phyloP scores from a whole-genome alignment of 2,888 invertebrate genomes.

The Oscheius myriophilus region DNA sequence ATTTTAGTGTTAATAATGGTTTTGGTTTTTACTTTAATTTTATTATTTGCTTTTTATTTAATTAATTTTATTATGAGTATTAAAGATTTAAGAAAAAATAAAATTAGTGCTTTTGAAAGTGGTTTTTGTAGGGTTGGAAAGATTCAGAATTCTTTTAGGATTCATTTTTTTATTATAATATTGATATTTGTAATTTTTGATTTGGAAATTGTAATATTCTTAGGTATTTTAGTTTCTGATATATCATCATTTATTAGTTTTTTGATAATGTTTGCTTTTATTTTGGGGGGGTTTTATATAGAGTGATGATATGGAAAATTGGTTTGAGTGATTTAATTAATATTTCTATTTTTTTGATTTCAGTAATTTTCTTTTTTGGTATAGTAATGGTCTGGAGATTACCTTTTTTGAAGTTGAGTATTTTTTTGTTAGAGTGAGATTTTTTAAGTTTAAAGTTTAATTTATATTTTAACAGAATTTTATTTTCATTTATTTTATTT shows the following conservation, averaged over 20 bases:
- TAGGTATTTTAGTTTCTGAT: conserved; percentile 53
- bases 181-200: conserved; percentile 57
- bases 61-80: conserved; percentile 54
- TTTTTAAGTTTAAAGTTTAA: conserved; percentile 57
- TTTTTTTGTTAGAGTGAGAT: conserved; percentile 69
- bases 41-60: conserved; percentile 50
- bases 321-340: conserved; percentile 57
- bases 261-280: conserved; percentile 53
- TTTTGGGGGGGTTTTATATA: conserved; percentile 59
- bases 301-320: conserved; percentile 60
- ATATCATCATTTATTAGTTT: conserved; percentile 43
- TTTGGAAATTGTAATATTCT: conserved; percentile 57
- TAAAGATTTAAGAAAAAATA: conserved; percentile 46
- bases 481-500: conserved; percentile 60
- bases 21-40: conserved; percentile 48
- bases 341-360: conserved; percentile 59
- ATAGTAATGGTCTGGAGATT: conserved; percentile 34
- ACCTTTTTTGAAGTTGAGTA: conserved; percentile 76
- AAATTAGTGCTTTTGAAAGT: conserved; percentile 52
- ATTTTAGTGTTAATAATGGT: conserved; percentile 48
- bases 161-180: conserved; percentile 60
- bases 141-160: conserved; percentile 57
- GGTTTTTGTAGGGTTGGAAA: conserved; percentile 56
- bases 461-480: conserved; percentile 59
- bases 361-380: conserved; percentile 44